Evolutionary conservation across 37 sponge, comb jelly and placozoan species (phyloP).

Genomic region (Ephydatia muelleri): DNA sequence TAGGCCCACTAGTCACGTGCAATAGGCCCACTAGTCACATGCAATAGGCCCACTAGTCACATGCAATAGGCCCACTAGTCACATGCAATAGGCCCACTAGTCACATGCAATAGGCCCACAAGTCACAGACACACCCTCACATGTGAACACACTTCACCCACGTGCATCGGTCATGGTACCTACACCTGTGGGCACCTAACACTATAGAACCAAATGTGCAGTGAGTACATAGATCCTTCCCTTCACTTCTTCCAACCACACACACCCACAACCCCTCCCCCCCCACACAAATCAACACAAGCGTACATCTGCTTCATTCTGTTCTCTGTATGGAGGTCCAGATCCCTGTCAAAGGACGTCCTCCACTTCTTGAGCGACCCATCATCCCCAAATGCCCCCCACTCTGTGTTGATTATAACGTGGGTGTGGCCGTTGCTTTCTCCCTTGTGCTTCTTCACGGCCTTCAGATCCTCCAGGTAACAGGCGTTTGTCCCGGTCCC

Average conservation of each 20-base stretch:
- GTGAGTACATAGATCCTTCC: no score
- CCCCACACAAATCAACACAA: neutral
- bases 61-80: no score
- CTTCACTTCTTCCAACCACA: neutral
- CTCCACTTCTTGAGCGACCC: slow-evolving; percentile 74
- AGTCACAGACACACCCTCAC: no score
- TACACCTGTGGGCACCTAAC: slow-evolving; percentile 55
- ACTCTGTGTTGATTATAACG: slow-evolving; percentile 96
- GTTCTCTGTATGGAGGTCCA: slow-evolving; percentile 65
- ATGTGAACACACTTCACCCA: no score
- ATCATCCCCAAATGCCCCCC: slow-evolving; percentile 98
- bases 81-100: no score
- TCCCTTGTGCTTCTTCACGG: slow-evolving; percentile 71
- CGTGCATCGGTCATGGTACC: no score
- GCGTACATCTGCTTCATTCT: slow-evolving; percentile 74
- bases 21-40: no score
- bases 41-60: no score
- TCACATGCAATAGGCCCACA: no score
- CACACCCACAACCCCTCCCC: neutral
- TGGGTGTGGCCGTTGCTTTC: slow-evolving; percentile 40
- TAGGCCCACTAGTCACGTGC: no score
- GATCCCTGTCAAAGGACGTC: slow-evolving; percentile 75
- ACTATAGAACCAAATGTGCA: no score
- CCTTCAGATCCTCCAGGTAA: slow-evolving; percentile 84
- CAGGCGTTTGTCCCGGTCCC: slow-evolving; percentile 99